Conservation (phyloP, 2,113 vertebrate species). For the Emydura subglobosa region DNA sequence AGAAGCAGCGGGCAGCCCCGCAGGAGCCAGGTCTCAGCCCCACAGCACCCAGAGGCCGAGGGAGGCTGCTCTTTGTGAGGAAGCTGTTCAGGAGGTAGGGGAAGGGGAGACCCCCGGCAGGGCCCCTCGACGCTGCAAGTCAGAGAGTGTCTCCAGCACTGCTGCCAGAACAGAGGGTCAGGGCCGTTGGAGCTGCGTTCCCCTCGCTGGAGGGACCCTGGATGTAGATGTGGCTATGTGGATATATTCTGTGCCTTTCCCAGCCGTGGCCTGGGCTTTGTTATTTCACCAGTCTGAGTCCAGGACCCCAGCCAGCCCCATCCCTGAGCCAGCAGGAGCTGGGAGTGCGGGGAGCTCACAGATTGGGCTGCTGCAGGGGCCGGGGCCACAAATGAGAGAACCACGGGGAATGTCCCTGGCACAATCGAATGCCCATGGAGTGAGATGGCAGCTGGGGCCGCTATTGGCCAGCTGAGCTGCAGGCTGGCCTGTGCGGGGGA, state of each 20-base stretch:
- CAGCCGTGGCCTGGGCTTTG: no score
- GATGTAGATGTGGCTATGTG: no score
- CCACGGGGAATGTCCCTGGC: background rate
- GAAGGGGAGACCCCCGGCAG: background rate
- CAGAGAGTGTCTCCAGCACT: background rate
- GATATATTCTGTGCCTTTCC: no score
- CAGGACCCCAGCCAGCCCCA: no score
- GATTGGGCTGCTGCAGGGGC: background rate
- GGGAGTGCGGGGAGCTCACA: background rate
- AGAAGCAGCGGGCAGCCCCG: background rate
- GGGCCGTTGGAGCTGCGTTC: background rate
- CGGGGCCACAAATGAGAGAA: background rate
- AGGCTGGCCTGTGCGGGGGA: no score
- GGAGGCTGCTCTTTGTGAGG: background rate
- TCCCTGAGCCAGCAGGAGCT: no score
- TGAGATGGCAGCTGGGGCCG: background rate
- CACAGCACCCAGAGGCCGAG: background rate
- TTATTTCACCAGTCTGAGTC: no score
- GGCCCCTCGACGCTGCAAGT: background rate
- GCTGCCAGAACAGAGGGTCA: background rate
- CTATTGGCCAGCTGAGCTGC: background rate
- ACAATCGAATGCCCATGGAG: background rate
- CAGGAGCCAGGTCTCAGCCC: background rate
- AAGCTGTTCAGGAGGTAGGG: background rate
- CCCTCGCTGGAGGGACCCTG: no score